phyloP scores from a whole-genome alignment of 2,797 vertebrate species.

The Malurus splendens region DNA sequence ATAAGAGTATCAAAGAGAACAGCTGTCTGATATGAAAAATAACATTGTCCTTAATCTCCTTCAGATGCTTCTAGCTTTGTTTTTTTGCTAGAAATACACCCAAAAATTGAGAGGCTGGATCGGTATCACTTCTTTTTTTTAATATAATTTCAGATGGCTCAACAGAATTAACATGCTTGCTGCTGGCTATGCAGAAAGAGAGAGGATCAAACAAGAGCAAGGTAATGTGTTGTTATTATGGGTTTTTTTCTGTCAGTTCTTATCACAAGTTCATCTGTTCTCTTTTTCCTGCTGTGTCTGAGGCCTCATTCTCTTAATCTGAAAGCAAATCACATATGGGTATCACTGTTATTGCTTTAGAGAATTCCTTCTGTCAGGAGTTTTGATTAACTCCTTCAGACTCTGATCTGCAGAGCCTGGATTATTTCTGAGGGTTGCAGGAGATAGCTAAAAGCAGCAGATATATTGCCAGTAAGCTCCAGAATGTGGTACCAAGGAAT shows the following conservation, averaged over 20 bases:
- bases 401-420: background rate
- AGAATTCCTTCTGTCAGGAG: background rate
- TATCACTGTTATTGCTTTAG: background rate
- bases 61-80: constrained; percentile 19
- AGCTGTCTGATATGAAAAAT: constrained; percentile 20
- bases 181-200: constrained; percentile 90
- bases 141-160: constrained; percentile 87
- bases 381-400: background rate
- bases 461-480: background rate
- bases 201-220: constrained; percentile 94
- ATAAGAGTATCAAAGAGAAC: constrained; percentile 25
- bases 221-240: constrained; percentile 71
- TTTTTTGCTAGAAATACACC: constrained; percentile 17
- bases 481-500: background rate
- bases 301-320: background rate
- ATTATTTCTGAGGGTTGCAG: background rate
- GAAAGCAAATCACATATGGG: background rate
- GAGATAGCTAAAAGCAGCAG: background rate
- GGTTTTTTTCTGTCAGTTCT: background rate
- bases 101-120: background rate
- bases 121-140: constrained; percentile 30
- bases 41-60: background rate
- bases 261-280: background rate
- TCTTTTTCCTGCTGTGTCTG: background rate
- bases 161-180: constrained; percentile 95